Base-by-base conservation (phyloP, 2,113 vertebrate species). In the Morphnarchus princeps region DNA sequence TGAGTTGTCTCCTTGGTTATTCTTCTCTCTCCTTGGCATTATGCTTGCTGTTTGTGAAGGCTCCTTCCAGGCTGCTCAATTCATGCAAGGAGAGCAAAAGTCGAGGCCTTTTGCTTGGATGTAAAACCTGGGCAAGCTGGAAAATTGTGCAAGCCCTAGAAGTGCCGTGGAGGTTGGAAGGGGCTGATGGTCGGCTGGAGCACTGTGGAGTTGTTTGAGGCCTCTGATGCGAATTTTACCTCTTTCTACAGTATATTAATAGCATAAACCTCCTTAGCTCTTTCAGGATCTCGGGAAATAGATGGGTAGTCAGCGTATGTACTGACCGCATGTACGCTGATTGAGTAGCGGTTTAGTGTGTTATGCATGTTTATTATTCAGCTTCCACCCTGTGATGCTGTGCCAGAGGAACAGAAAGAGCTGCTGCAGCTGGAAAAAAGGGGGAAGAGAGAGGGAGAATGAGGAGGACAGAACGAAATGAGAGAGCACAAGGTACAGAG, bases 1-100 rank as follows among this genome's bases (percentile, higher is more conserved):
- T 6, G 58, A 67, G 93, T 96, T 95, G 89, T 97, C 94, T 97
- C 94, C 87, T 95, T 95, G 93, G 93, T 96, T 93, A 82, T 96
- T 96, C 91, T 89, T 91, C 87, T 84, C 82, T 72, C 73, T 96
- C 78, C 84, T 94, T 95, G 96, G 96, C 95, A 94, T 95, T 87
- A 40, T 1, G 6, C 87, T 93, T 86, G 89, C 89, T 91, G 79
- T 74, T 91, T 93, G 88, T 47, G 54, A 94, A 93, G 62, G 74
- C 84, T 97, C 32, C 91, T 95, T 91, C 71, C 93, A 95, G 84
- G 77, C 89, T 93, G 95, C 84, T 94, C 9, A 16, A 66, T 73
- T 93, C 82, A 36, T 28, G 58, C 74, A 88, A 74, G 80, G 81
- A 36, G n/a, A 87, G 54, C 0, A 1, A 42, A 50, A 84, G 31